Base-by-base conservation (phyloP, 2,113 vertebrate species). In the Apistogramma diplotaenia region DNA sequence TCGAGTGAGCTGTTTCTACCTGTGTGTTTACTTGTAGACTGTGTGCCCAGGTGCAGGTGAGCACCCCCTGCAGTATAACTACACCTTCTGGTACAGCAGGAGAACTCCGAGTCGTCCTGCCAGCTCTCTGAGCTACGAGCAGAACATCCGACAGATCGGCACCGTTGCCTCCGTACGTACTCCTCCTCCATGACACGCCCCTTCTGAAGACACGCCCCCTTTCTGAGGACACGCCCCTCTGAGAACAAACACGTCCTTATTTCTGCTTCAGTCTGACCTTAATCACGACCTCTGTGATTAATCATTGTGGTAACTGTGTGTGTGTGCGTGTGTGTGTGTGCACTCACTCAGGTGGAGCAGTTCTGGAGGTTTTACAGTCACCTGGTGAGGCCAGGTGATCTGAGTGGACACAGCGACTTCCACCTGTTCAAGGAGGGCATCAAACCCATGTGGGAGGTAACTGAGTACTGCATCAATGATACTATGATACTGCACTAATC, bases 321-420 rank as follows among this genome's bases (percentile, higher is more conserved):
- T 49, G 96, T 96, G 1, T 78, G 81, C n/a, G n/a, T 43, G 1
- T 31, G 8, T 35, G 18, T 49, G 96, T 96, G 1, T 78, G 81
- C n/a, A n/a, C n/a, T n/a, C n/a, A n/a, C 6, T 16, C 3, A 53
- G 96, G 96, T 96, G 86, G 96, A 96, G 87, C 96, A 96, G 92
- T 96, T 96, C 87, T 96, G 96, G 96, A 93, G 95, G 67, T 96
- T 96, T 78, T 96, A 96, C 87, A 96, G 96, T 92, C 96, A 96
- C 89, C 93, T 96, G 94, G 95, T 96, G 83, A 92, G 96, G 15
- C 96, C 96, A 5, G 95, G 96, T 0, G 96, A 96, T 84, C 87
- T 96, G 51, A 95, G 95, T 0, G 96, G 96, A 1, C 96, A 96
- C 60, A 96, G 95, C 56, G 96, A 96, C 87, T 96, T 96, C 76